These are phyloP conservation scores for Cochlearius cochlearius DNA, from an alignment of 2,113 vertebrate species.

Conservation along the genomic window DNA sequence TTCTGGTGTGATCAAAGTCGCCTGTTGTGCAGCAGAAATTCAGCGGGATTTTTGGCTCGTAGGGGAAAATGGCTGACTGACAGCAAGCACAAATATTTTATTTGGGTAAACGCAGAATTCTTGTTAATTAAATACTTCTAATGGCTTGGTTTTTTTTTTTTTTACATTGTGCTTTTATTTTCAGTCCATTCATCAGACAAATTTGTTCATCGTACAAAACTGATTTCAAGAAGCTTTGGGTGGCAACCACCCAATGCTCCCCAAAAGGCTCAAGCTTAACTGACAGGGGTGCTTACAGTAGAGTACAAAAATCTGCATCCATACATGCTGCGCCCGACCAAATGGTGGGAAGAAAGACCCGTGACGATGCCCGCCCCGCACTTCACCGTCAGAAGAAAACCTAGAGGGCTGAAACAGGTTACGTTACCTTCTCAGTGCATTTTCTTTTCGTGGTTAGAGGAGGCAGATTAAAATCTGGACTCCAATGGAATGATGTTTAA, in stretches of 20 bases:
- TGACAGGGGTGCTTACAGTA: neutral
- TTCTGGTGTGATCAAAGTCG: neutral
- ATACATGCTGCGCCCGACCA: accelerated
- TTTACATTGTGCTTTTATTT: neutral
- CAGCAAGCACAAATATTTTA: neutral
- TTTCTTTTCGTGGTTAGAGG: constrained; percentile 28
- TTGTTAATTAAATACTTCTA: neutral
- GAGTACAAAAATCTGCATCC: neutral
- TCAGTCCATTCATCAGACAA: accelerated
- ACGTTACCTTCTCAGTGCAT: neutral
- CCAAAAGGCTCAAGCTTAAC: neutral
- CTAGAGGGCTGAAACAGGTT: neutral
- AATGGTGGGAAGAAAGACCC: neutral
- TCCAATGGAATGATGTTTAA: constrained; percentile 58
- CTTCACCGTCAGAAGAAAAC: neutral
- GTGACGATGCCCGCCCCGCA: accelerated
- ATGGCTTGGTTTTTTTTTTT: neutral
- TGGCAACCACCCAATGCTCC: neutral
- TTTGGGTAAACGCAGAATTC: neutral
- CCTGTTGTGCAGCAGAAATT: neutral
- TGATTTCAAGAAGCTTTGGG: neutral
- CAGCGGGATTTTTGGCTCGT: neutral
- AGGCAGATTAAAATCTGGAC: constrained; percentile 63
- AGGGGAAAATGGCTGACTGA: neutral
- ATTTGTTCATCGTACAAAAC: neutral